phyloP scores from a whole-genome alignment of 1,140 invertebrate species.

The Drosophila pallidifrons region DNA sequence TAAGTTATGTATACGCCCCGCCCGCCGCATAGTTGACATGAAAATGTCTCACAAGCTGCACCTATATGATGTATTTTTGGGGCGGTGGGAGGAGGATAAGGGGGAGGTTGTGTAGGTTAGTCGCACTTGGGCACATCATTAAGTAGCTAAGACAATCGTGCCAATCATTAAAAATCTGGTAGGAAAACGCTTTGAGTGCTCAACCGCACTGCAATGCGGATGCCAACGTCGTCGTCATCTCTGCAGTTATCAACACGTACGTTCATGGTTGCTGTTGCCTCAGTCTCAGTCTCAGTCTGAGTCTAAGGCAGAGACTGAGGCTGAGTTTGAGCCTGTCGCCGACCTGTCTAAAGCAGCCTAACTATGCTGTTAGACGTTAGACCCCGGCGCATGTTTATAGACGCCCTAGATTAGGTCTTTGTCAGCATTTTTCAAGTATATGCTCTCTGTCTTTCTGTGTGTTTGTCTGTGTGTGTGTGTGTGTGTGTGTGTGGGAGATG shows the following conservation, averaged over 20 bases:
- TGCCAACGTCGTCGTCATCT: conserved; percentile 49
- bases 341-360: conserved; percentile 75
- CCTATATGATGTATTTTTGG: too few species aligned
- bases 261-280: conserved; percentile 22
- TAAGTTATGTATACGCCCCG: conserved; percentile 60
- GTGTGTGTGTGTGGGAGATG: conserved; percentile 15
- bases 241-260: conserved; percentile 67
- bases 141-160: conserved; percentile 82
- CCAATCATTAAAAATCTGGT: conserved; percentile 81
- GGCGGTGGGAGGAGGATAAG: not conserved
- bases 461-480: conserved; percentile 11
- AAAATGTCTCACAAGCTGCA: conserved; percentile 61
- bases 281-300: not conserved
- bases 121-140: conserved; percentile 70
- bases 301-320: not conserved
- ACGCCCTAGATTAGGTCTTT: conserved; percentile 83
- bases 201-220: conserved; percentile 67
- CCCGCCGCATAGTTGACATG: conserved; percentile 67
- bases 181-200: conserved; percentile 62
- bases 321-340: conserved; percentile 30
- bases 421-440: conserved; percentile 79
- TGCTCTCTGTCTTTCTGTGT: conserved; percentile 48
- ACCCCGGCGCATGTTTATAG: conserved; percentile 73
- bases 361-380: conserved; percentile 71
- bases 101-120: conserved; percentile 20